Conservation (phyloP, 2,888 invertebrate species). For the Acrobasis suavella region DNA sequence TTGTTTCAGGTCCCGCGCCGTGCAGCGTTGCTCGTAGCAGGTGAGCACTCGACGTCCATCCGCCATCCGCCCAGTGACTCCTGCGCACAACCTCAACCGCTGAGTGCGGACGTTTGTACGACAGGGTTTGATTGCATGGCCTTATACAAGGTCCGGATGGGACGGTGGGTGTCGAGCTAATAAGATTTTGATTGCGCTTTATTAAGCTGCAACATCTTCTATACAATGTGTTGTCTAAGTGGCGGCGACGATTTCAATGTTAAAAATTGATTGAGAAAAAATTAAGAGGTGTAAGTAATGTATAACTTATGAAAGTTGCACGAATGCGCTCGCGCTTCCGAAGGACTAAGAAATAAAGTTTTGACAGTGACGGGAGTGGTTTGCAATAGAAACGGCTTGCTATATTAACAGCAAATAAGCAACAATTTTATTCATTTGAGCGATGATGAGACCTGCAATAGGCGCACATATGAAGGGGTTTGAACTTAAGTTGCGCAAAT, state of each 20-base stretch:
- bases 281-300: too few species aligned
- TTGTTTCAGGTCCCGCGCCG: conserved; percentile 62
- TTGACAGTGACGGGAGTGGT: too few species aligned
- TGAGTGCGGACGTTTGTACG: background rate
- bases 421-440: background rate
- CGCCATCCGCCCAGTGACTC: conserved; percentile 55
- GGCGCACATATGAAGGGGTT: background rate
- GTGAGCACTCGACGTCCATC: conserved; percentile 39
- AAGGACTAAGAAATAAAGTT: too few species aligned
- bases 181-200: background rate
- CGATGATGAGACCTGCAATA: background rate
- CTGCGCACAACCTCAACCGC: conserved; percentile 35
- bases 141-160: background rate
- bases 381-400: too few species aligned
- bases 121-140: background rate
- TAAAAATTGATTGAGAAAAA: background rate
- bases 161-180: conserved; percentile 2
- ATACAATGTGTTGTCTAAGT: conserved; percentile 2
- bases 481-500: background rate
- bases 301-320: too few species aligned
- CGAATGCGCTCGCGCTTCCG: too few species aligned
- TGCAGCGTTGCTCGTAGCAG: conserved; percentile 76
- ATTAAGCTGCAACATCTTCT: conserved; percentile 7
- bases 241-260: background rate
- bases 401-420: too few species aligned